A percentile compares a stretch with the other conserved stretches of the same genome.
Conservation (phyloP, 2,797 vertebrate species). For the Oreonectes daqikongensis region DNA sequence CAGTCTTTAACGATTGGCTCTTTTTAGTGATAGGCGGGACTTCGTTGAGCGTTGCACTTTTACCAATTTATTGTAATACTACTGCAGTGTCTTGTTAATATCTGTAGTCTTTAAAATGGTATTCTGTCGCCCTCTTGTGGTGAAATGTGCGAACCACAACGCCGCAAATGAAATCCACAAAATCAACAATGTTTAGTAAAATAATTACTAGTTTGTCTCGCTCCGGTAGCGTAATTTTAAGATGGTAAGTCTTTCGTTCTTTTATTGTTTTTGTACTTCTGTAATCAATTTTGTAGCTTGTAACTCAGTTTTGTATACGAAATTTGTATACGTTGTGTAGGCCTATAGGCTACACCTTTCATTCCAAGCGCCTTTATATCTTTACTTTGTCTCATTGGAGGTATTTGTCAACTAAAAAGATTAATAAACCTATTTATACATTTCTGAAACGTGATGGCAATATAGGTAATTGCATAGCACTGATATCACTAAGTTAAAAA, state of each 20-base stretch:
- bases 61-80: not conserved
- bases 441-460: too few species aligned
- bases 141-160: not conserved
- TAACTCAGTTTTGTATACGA: too few species aligned
- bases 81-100: not conserved
- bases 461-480: too few species aligned
- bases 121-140: conserved; percentile 23
- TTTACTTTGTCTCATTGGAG: not conserved
- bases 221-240: too few species aligned
- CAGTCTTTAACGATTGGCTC: not conserved
- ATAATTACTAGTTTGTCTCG: too few species aligned
- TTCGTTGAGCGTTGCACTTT: not conserved
- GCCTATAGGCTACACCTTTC: too few species aligned
- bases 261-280: not conserved
- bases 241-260: not conserved
- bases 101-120: not conserved
- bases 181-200: conserved; percentile 13
- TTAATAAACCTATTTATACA: too few species aligned
- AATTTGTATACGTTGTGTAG: too few species aligned
- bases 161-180: not conserved
- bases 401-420: too few species aligned
- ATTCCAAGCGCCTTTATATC: too few species aligned
- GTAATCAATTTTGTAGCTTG: not conserved
- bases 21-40: not conserved
- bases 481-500: too few species aligned